phyloP scores from a whole-genome alignment of 2,113 vertebrate genomes.

The Pseudopipra pipra region DNA sequence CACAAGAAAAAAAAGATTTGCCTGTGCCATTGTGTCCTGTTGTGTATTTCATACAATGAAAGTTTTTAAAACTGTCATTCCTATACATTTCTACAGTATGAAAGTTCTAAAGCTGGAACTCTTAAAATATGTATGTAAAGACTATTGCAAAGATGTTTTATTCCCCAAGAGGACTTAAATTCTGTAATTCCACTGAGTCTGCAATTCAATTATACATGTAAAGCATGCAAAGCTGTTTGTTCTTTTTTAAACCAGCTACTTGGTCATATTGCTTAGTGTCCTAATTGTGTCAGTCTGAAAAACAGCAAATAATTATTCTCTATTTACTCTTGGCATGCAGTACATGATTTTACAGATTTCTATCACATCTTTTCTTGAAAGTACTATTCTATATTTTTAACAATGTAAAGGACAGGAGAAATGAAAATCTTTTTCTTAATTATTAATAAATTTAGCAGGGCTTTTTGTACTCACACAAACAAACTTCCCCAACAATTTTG shows the following conservation, averaged over 20 bases:
- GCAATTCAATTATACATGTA: neutral
- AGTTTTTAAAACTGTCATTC: neutral
- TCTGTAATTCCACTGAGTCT: neutral
- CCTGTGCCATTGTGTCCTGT: neutral
- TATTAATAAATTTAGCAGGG: neutral
- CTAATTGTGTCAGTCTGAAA: neutral
- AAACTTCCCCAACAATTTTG: no score
- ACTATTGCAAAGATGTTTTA: neutral
- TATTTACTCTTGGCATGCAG: neutral
- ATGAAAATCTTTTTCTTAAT: neutral
- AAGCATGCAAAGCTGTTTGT: neutral
- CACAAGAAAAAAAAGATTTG: constrained; percentile 32
- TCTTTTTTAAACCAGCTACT: neutral
- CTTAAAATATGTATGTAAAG: neutral
- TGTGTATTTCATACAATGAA: neutral
- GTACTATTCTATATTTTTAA: neutral
- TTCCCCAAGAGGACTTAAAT: neutral
- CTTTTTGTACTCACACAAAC: neutral
- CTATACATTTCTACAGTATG: neutral
- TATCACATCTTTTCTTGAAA: neutral
- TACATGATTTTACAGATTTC: neutral
- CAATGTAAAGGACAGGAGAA: neutral
- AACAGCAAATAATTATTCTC: neutral
- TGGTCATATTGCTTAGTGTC: neutral
- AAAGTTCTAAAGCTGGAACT: neutral